Conservation (phyloP, 2,888 invertebrate genomes). For the Eupithecia centaureata region DNA sequence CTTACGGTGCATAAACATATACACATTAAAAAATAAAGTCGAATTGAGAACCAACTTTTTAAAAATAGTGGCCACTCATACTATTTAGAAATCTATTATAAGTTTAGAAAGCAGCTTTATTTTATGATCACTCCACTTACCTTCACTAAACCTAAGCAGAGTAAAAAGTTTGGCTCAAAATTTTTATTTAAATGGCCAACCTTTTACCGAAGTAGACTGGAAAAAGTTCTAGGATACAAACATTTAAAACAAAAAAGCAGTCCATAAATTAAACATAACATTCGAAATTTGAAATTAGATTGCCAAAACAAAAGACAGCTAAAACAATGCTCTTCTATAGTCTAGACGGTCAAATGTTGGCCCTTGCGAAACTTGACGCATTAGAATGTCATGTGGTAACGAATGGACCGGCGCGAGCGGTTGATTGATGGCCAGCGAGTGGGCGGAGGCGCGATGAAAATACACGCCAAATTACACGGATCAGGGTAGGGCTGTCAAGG, state of each 20-base stretch:
- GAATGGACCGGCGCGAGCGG: slow-evolving; percentile 57
- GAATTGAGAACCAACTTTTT: too few species aligned
- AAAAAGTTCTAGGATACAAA: neutral
- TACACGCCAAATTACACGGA: slow-evolving; percentile 70
- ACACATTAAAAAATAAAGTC: too few species aligned
- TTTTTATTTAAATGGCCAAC: neutral
- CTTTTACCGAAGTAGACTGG: neutral
- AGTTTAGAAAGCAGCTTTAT: neutral
- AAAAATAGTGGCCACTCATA: too few species aligned
- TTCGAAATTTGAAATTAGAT: slow-evolving; percentile 13
- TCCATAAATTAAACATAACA: slow-evolving; percentile 2
- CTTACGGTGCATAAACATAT: too few species aligned
- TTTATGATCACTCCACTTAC: neutral
- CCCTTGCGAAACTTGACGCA: slow-evolving; percentile 67
- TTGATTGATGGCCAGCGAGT: slow-evolving; percentile 74
- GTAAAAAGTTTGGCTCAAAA: neutral
- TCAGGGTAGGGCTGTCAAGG: slow-evolving; percentile 42
- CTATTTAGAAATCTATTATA: neutral
- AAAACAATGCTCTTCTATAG: slow-evolving; percentile 43
- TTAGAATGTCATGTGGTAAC: slow-evolving; percentile 77
- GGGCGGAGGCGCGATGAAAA: slow-evolving; percentile 71
- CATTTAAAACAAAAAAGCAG: neutral
- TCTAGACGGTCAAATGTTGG: slow-evolving; percentile 67
- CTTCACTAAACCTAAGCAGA: neutral
- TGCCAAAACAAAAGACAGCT: slow-evolving; percentile 48